A percentile compares a stretch with the other conserved stretches of the same genome.
phyloP scores from a whole-genome alignment of 2,797 vertebrate species.

The Trematomus bernacchii region DNA sequence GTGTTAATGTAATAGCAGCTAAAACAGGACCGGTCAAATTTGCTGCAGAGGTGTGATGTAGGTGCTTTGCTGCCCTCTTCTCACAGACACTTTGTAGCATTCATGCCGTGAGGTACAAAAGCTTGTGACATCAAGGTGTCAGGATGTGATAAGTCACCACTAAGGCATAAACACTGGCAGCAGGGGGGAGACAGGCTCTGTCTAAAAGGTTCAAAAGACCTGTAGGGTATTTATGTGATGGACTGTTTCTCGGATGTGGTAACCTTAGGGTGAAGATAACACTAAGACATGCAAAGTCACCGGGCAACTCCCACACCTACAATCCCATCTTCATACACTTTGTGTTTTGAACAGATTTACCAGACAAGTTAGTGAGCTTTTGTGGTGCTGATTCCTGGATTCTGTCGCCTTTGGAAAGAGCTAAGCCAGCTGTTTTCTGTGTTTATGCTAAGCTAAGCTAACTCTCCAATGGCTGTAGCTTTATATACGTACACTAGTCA shows the following conservation, averaged over 20 bases:
- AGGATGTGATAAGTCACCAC: not conserved
- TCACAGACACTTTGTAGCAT: not conserved
- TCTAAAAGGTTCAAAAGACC: not conserved
- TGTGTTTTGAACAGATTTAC: not conserved
- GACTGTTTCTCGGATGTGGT: not conserved
- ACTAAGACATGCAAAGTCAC: not conserved
- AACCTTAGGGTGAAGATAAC: not conserved
- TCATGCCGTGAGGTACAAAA: not conserved
- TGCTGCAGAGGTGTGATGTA: not conserved
- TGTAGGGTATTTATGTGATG: not conserved
- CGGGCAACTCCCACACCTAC: no score
- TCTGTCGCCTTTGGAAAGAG: not conserved
- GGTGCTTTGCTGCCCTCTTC: not conserved
- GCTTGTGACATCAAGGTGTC: not conserved
- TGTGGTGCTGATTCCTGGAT: not conserved
- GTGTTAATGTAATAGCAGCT: no score
- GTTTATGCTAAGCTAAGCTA: not conserved
- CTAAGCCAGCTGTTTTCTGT: not conserved
- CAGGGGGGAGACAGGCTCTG: not conserved
- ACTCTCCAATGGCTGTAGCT: not conserved
- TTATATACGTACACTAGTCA: not conserved
- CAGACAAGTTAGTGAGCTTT: not conserved
- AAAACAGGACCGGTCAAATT: no score
- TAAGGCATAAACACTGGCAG: not conserved
- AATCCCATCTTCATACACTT: not conserved